Evolutionary conservation across 2,797 vertebrate species (phyloP).

Genomic region (Falco rusticolus): DNA sequence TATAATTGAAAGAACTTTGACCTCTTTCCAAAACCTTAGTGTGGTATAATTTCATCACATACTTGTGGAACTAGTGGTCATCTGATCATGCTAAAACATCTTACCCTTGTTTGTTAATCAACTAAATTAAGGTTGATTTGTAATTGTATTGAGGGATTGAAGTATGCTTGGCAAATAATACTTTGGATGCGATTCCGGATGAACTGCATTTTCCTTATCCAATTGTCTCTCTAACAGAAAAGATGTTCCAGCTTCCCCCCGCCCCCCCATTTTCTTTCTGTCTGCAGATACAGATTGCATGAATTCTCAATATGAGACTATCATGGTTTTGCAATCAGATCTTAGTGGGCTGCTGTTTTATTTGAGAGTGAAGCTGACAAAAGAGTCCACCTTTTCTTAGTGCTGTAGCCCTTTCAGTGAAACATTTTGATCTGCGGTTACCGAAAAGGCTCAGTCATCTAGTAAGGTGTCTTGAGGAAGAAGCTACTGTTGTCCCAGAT

Average conservation of each 20-base stretch:
- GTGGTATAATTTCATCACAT: neutral
- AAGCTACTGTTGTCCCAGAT: neutral
- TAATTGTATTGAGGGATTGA: neutral
- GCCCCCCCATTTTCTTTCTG: neutral
- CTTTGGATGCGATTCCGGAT: neutral
- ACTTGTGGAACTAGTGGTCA: neutral
- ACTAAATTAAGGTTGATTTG: neutral
- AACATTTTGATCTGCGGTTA: neutral
- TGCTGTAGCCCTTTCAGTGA: neutral
- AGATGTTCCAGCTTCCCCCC: too few species aligned
- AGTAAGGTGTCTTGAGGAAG: neutral
- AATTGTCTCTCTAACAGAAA: neutral
- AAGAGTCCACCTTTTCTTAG: neutral
- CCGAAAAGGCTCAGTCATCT: neutral
- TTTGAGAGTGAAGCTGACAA: neutral
- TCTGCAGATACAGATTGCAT: neutral
- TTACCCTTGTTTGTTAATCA: neutral
- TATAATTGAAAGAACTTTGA: neutral
- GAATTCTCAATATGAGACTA: neutral
- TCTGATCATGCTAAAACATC: neutral
- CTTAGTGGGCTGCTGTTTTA: neutral
- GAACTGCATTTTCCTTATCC: neutral
- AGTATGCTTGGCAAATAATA: neutral
- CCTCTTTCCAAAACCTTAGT: neutral
- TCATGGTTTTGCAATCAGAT: neutral